phyloP scores from a whole-genome alignment of 2,113 vertebrate species.

The Phaetusa simplex region DNA sequence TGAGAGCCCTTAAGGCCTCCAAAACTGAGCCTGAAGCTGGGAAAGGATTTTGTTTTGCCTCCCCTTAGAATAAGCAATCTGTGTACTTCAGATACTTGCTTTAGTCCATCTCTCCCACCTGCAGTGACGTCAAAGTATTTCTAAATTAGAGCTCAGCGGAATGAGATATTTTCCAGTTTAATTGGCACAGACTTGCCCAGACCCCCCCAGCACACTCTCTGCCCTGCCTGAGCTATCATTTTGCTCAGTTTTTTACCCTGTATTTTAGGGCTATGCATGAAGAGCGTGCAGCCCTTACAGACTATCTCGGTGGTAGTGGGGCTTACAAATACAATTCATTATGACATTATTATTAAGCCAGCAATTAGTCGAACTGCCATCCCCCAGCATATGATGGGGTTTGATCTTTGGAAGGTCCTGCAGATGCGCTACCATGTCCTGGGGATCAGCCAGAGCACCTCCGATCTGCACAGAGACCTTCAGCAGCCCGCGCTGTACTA shows the following conservation, averaged over 20 bases:
- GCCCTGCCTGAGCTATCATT: not conserved
- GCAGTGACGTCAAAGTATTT: not conserved
- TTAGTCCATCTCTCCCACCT: not conserved
- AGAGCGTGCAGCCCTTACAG: not conserved
- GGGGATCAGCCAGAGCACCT: not conserved
- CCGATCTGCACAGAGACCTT: not conserved
- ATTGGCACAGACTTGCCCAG: not conserved
- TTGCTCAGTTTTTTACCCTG: not conserved
- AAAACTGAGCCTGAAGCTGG: not conserved
- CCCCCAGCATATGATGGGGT: not conserved
- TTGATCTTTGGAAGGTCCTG: not conserved
- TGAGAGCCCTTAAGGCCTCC: not conserved
- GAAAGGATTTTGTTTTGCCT: not conserved
- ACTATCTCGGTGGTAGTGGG: not conserved
- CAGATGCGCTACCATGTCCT: not conserved
- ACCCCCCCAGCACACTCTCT: not conserved
- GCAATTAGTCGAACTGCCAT: not conserved
- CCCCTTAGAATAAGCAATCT: not conserved
- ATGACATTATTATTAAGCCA: not conserved
- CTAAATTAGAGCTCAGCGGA: not conserved
- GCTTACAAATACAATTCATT: not conserved
- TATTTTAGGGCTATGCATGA: not conserved
- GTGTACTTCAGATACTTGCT: not conserved
- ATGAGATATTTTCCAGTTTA: not conserved
- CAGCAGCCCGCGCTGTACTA: fast-evolving